phyloP scores from a whole-genome alignment of 2,888 invertebrate genomes.

The Coelogynopora nodosa region DNA sequence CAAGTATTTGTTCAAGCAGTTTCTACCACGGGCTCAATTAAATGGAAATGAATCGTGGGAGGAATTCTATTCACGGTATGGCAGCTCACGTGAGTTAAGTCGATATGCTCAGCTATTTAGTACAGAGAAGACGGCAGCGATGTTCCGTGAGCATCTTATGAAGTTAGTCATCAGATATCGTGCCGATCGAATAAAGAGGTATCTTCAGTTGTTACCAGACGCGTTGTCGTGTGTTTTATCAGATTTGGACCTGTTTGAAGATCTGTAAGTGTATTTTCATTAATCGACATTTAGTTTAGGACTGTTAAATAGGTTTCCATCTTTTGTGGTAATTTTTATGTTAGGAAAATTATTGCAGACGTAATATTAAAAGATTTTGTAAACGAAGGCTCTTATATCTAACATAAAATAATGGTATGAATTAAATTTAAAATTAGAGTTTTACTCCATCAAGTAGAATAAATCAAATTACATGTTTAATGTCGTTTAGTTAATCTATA shows the following conservation, averaged over 20 bases:
- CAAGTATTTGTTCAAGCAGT: not conserved
- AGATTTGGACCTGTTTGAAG: not conserved
- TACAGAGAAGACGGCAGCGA: not conserved
- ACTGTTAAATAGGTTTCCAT: too few species aligned
- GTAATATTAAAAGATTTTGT: too few species aligned
- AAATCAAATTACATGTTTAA: too few species aligned
- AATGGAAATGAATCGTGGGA: not conserved
- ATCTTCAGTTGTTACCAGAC: not conserved
- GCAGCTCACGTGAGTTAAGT: not conserved
- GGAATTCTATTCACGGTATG: not conserved
- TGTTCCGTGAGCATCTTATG: not conserved
- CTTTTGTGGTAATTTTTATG: too few species aligned
- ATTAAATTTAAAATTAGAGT: too few species aligned
- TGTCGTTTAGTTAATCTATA: too few species aligned
- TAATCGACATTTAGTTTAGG: too few species aligned
- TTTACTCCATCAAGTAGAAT: too few species aligned
- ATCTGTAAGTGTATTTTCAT: constrained; percentile 1
- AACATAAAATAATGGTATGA: too few species aligned
- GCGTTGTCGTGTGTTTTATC: not conserved
- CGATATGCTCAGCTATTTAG: not conserved
- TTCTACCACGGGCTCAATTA: not conserved
- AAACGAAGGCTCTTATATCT: too few species aligned
- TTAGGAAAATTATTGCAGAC: too few species aligned
- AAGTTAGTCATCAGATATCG: not conserved
- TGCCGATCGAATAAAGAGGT: not conserved